A percentile compares a stretch with the other conserved stretches of the same genome.
Evolutionary conservation across 2,888 invertebrate species (phyloP).

Genomic region (Danaus chrysippus): DNA sequence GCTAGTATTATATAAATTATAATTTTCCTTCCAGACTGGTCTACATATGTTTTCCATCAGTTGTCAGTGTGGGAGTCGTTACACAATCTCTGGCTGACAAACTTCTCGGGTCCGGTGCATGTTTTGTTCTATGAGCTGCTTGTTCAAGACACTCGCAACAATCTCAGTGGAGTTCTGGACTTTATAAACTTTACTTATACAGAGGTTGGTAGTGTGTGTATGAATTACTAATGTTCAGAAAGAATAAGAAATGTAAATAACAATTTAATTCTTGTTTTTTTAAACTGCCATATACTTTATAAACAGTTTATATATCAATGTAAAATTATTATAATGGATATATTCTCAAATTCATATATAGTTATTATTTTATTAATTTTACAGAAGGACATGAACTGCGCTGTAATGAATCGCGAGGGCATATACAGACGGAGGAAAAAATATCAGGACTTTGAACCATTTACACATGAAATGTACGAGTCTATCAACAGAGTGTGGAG

Average conservation of each 20-base stretch:
- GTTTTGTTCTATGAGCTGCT: constrained; percentile 85
- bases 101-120: constrained; percentile 83
- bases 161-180: constrained; percentile 77
- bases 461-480: constrained; percentile 80
- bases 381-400: constrained; percentile 78
- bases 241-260: neutral
- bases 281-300: too few relatives aligned
- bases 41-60: constrained; percentile 83
- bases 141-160: constrained; percentile 79
- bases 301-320: too few relatives aligned
- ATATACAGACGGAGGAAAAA: constrained; percentile 85
- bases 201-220: constrained; percentile 55
- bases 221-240: neutral
- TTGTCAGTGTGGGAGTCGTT: constrained; percentile 83
- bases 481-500: constrained; percentile 41
- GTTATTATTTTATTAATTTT: constrained; percentile 17
- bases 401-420: constrained; percentile 81
- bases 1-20: too few relatives aligned
- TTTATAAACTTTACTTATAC: constrained; percentile 79
- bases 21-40: constrained; percentile 79
- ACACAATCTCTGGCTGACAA: constrained; percentile 84
- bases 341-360: neutral
- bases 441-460: constrained; percentile 84
- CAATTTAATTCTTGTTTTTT: too few relatives aligned
- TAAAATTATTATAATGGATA: too few relatives aligned